A percentile compares a stretch with the other conserved stretches of the same genome.
These are phyloP conservation scores for Chelonia mydas DNA, from an alignment of 2,797 vertebrate genomes.

Conservation along the genomic window DNA sequence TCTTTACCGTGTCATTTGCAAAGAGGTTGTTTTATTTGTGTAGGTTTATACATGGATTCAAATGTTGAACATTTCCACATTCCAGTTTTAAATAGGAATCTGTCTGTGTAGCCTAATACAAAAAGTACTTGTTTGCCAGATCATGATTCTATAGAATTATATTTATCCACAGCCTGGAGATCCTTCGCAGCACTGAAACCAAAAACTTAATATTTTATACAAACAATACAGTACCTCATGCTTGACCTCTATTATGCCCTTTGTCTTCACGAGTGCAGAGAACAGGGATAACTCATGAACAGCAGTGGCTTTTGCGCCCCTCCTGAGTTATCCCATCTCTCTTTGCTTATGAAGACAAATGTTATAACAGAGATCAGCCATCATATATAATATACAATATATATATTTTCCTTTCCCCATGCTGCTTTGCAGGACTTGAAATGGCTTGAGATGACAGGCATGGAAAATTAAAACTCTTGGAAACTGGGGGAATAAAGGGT, in stretches of 20 bases:
- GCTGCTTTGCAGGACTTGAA: not conserved
- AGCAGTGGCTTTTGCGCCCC: not conserved
- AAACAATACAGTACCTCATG: not conserved
- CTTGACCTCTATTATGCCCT: not conserved
- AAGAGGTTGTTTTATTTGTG: accelerated
- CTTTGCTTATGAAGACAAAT: conserved; percentile 41
- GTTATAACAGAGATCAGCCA: conserved; percentile 26
- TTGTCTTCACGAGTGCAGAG: not conserved
- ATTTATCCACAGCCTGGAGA: not conserved
- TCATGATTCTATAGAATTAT: not conserved
- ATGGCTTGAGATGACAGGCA: not conserved
- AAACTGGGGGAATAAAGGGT: not conserved
- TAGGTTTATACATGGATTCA: not conserved
- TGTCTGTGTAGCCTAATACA: not conserved
- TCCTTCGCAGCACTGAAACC: not conserved
- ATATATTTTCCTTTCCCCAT: conserved; percentile 26
- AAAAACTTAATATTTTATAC: conserved; percentile 1
- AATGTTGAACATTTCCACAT: not conserved
- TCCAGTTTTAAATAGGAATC: not conserved
- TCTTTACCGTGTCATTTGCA: not conserved
- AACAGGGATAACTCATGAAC: not conserved
- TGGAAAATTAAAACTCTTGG: conserved; percentile 47
- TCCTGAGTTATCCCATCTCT: conserved; percentile 5
- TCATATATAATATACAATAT: conserved; percentile 37
- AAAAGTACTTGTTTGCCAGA: not conserved